Base-by-base conservation (phyloP, 2,113 vertebrate genomes). In the Cyphomyrus plagiostoma region DNA sequence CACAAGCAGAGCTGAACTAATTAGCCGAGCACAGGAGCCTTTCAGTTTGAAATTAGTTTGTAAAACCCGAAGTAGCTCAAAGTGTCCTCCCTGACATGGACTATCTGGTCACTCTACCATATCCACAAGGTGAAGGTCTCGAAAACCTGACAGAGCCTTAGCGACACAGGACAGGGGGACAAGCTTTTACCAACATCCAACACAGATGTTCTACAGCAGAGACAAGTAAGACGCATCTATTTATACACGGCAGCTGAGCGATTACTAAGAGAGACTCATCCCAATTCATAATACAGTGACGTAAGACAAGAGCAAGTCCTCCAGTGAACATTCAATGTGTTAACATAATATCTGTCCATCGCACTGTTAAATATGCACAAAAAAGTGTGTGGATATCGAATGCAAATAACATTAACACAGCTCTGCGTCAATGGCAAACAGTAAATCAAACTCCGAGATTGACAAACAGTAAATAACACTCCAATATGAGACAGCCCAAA, bases 111-210 rank as follows among this genome's bases (percentile, higher is more conserved):
- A 35, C 35, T 35, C 35, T 35, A 35, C 35, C 35, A 35, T 35
- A 92, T 99, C 98, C 92, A 99, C 96, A n/a, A 99, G 97, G 91
- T 99, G 97, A 93, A 99, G 98, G 89, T 98, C 96, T 62, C 97
- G 97, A 94, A 99, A 99, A 86, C 98, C 98, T 70, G 97, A 98
- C 90, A 99, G 93, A 0, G 97, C 97, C 98, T 99, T 93, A 52
- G 35, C 50, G 90, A 93, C 96, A 87, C 7, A 39, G n/a, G 23
- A 11, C 39, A 77, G 13, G 21, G 17, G 1, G 1, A 17, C 15
- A 77, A 30, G 26, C 70, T 39, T 39, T 77, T 77, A 77, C 30
- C 13, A 77, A 77, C 30, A 17, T 77, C 8, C 70, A 77, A 17
- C 26, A 10, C 58, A 11, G 8, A 66, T 62, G 2, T 9, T 23